These are phyloP conservation scores for Actinemys pallida DNA, from an alignment of 2,113 vertebrate genomes.

Conservation along the genomic window DNA sequence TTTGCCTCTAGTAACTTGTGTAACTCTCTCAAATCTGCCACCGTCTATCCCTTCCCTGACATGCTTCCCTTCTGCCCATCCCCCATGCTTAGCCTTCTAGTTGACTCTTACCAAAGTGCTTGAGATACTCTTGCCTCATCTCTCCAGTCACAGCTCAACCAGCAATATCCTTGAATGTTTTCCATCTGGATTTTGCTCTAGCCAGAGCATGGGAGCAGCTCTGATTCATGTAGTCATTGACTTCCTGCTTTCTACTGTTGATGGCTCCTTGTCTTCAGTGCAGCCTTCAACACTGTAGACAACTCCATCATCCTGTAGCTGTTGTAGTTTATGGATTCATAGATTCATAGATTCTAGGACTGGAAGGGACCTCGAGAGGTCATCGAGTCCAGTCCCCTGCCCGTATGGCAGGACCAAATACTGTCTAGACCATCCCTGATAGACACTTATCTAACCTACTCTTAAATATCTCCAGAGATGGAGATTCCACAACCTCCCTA, in stretches of 20 bases:
- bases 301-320: not conserved
- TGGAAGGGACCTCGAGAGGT: no score
- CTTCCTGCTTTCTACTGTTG: not conserved
- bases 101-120: not conserved
- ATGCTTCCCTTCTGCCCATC: not conserved
- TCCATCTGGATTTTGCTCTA: not conserved
- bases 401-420: no score
- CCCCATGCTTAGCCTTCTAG: not conserved
- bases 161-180: not conserved
- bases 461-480: no score
- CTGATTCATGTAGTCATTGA: not conserved
- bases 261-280: not conserved
- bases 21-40: not conserved
- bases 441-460: no score
- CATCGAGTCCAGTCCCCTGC: no score
- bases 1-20: not conserved
- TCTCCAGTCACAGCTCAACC: not conserved
- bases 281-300: not conserved
- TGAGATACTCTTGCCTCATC: not conserved
- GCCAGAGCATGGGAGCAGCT: not conserved
- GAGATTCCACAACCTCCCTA: no score
- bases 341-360: no score
- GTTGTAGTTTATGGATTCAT: not conserved
- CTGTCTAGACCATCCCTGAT: no score
- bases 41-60: not conserved